Evolutionary conservation across 2,113 vertebrate genomes (phyloP), one percentile per base, ranked within the genome.

Genomic region (Leiothrix lutea): DNA sequence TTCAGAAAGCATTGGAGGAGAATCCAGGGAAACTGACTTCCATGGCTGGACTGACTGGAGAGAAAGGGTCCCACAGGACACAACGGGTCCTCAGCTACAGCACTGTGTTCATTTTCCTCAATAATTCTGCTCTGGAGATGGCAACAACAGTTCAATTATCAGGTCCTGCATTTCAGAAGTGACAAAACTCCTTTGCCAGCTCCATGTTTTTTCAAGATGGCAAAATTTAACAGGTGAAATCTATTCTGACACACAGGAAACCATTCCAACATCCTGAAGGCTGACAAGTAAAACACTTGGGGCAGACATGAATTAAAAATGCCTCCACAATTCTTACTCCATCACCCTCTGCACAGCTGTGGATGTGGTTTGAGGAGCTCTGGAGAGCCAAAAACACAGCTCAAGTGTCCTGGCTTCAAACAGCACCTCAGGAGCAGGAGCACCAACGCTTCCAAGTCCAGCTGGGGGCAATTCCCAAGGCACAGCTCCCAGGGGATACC

Each of bases 381-480:
- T 14, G 23, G 40, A 80, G 62, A 67, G 44, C 14, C n/a, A 86
- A n/a, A 62, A 85, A 3, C 2, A 31, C 31, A 88, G 31, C 50
- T 69, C 45, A 22, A 2, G 18, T 20, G 4, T 36, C 48, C 48
- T 53, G 61, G 31, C 33, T 64, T 40, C 72, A 74, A 60, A 80
- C 9, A 86, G 40, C 66, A 67, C 29, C 40, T 66, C 4, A 56
- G 50, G 16, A 70, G 16, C 18, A 90, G 33, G 31, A 54, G 18
- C 13, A 54, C 1, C 18, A 50, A 16, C 0, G 1, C 31, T 23
- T 60, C 48, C 48, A 22, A 51, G 38, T 8, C 21, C 40, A 16
- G 4, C 17, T 15, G 11, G 16, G 53, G 16, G 18, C n/a, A 54
- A 15, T 8, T 35, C 38, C 62, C 33, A 28, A 42, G 45, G 45